These are phyloP conservation scores for Orcinus orca DNA, from an alignment of 2,113 vertebrate genomes.

Conservation along the genomic window DNA sequence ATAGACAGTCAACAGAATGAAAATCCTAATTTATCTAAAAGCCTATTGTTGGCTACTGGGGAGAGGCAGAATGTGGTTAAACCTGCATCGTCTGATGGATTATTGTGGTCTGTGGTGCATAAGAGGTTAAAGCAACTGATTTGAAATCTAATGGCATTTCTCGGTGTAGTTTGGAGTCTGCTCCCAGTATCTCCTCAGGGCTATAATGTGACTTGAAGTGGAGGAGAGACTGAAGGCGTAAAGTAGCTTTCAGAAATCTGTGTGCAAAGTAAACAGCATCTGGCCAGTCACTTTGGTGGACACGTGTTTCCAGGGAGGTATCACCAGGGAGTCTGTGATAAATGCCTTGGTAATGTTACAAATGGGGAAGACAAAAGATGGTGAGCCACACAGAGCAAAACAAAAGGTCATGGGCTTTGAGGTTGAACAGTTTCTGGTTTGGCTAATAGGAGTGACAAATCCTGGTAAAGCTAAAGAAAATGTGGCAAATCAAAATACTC, in stretches of 20 bases:
- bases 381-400: neutral
- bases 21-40: constrained; percentile 17
- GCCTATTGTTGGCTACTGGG: neutral
- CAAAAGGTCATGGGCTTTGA: neutral
- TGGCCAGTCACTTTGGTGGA: neutral
- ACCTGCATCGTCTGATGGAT: neutral
- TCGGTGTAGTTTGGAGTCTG: neutral
- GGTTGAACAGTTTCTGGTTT: neutral
- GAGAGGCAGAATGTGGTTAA: neutral
- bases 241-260: constrained; percentile 28
- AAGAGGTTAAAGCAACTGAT: constrained; percentile 50
- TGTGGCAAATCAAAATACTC: neutral
- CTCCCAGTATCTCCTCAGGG: neutral
- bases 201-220: constrained; percentile 55
- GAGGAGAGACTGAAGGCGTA: neutral
- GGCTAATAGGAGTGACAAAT: neutral
- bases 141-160: constrained; percentile 58
- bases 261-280: constrained; percentile 16
- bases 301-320: neutral
- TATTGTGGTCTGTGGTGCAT: neutral
- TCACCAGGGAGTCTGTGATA: constrained; percentile 27
- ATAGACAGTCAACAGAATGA: constrained; percentile 13
- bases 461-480: neutral
- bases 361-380: neutral
- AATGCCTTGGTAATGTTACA: neutral